Evolutionary conservation across 2,113 vertebrate genomes (phyloP).

Genomic region (Brachypteracias leptosomus): DNA sequence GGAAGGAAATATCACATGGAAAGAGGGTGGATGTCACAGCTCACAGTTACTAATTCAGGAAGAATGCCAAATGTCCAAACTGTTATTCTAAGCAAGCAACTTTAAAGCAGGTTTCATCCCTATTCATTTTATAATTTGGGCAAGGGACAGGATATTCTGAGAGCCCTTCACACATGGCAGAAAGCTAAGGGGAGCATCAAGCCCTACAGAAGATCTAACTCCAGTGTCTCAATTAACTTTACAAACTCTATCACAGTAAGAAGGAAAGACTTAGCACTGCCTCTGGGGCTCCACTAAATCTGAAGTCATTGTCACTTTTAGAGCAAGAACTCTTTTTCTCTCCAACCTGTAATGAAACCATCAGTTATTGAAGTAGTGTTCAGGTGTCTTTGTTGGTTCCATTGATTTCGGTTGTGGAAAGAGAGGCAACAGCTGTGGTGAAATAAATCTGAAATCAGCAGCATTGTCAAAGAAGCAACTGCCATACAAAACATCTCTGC

Average conservation of each 20-base stretch:
- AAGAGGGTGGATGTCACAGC: background rate
- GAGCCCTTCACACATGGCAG: background rate
- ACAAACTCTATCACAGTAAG: background rate
- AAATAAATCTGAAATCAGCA: conserved; percentile 4
- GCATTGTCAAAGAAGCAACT: background rate
- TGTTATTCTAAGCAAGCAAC: background rate
- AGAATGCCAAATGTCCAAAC: background rate
- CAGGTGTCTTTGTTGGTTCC: background rate
- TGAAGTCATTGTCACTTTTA: background rate
- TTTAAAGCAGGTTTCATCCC: background rate
- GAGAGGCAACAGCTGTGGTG: background rate
- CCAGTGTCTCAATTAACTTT: background rate
- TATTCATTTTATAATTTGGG: background rate
- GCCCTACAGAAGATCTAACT: background rate
- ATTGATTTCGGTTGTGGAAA: background rate
- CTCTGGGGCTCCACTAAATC: background rate
- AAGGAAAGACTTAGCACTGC: background rate
- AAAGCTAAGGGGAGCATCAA: background rate
- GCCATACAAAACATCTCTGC: background rate
- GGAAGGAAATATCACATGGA: background rate
- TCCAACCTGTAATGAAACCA: background rate
- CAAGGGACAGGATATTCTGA: background rate
- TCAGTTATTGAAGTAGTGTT: background rate
- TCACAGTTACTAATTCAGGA: background rate
- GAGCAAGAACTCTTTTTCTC: background rate